phyloP scores from a whole-genome alignment of 2,888 invertebrate genomes.

The Polyommatus iphigenia region DNA sequence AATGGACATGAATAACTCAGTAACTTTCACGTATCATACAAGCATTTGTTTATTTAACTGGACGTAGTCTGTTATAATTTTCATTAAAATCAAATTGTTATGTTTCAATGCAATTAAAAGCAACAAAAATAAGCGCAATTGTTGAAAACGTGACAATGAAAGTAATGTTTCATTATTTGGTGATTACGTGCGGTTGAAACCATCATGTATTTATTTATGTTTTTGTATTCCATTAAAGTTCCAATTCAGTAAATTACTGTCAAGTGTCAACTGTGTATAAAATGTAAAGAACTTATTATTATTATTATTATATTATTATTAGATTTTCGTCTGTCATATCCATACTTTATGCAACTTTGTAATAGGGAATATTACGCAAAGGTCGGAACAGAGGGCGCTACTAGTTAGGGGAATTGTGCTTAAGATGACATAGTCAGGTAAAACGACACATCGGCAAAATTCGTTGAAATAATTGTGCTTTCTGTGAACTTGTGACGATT shows the following conservation, averaged over 20 bases:
- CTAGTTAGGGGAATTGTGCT: too few species aligned
- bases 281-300: not conserved
- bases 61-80: not conserved
- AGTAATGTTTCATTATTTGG: not conserved
- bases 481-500: too few species aligned
- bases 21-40: not conserved
- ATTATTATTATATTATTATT: too few species aligned
- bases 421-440: too few species aligned
- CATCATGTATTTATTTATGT: conserved; percentile 10
- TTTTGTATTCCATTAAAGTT: not conserved
- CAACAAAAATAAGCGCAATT: not conserved
- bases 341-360: too few species aligned
- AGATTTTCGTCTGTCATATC: too few species aligned
- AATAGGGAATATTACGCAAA: too few species aligned
- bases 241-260: not conserved
- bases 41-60: not conserved
- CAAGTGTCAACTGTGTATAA: not conserved
- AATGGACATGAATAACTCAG: not conserved
- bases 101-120: not conserved
- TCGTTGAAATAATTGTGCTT: too few species aligned
- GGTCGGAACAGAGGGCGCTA: too few species aligned
- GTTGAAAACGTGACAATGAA: not conserved
- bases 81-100: not conserved
- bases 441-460: too few species aligned
- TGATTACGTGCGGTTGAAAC: not conserved